These are phyloP conservation scores for Triops longicaudatus DNA, from an alignment of 1,140 invertebrate species.

Conservation along the genomic window DNA sequence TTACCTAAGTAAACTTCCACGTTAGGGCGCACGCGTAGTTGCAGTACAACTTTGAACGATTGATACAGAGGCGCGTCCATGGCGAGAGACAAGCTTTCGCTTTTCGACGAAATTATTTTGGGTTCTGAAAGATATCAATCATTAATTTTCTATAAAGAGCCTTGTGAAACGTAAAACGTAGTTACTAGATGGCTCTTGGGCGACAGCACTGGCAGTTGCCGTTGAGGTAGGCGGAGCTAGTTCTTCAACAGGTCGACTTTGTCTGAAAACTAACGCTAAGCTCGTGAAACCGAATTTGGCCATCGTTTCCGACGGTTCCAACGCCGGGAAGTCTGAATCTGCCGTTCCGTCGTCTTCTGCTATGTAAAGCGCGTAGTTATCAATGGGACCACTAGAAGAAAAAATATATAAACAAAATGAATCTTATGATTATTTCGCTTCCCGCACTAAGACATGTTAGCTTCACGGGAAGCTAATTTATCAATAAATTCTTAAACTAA, in stretches of 20 bases:
- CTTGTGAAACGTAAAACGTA: conserved; percentile 21
- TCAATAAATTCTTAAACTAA: too few species aligned
- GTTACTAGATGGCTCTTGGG: conserved; percentile 32
- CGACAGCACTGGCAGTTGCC: conserved; percentile 35
- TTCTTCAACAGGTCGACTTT: neutral
- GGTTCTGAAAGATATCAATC: neutral
- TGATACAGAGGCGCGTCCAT: conserved; percentile 77
- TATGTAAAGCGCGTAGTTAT: conserved; percentile 75
- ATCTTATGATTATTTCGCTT: conserved; percentile 3
- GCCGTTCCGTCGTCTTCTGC: conserved; percentile 96
- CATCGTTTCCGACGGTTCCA: conserved; percentile 77
- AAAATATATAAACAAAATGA: conserved; percentile 28
- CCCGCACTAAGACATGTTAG: conserved; percentile 6
- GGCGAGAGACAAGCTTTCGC: conserved; percentile 56
- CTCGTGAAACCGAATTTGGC: conserved; percentile 86
- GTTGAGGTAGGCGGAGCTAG: neutral
- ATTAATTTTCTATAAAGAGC: neutral
- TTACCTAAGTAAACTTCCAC: conserved; percentile 68
- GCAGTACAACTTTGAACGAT: conserved; percentile 66
- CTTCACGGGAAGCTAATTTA: neutral
- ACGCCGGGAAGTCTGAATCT: conserved; percentile 81
- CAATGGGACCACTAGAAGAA: conserved; percentile 42
- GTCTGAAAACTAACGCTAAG: conserved; percentile 69
- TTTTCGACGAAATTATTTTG: conserved; percentile 37
- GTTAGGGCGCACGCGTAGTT: conserved; percentile 69